These are phyloP conservation scores for Malacosoma neustria DNA, from an alignment of 2,888 invertebrate species.

Conservation along the genomic window DNA sequence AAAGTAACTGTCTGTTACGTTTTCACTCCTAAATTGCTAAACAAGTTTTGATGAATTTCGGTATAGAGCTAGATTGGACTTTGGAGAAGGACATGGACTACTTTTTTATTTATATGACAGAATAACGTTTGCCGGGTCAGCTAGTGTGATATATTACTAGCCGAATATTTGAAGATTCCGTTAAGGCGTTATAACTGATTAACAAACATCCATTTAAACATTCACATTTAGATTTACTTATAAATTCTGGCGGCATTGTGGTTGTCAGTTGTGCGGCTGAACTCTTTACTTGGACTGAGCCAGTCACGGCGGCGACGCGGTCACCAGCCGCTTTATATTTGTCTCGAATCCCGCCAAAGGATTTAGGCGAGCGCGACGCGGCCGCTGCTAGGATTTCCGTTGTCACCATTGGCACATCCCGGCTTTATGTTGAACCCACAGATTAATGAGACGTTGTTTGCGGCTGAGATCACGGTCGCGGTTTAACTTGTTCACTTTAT, in stretches of 20 bases:
- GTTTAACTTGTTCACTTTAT: conserved; percentile 25
- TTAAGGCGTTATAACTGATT: no score
- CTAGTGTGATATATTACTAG: no score
- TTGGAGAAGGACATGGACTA: no score
- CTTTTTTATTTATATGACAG: no score
- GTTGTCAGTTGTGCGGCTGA: neutral
- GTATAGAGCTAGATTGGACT: no score
- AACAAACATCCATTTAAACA: no score
- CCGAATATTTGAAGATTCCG: no score
- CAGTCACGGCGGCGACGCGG: conserved; percentile 4
- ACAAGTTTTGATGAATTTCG: no score
- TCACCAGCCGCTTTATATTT: conserved; percentile 41
- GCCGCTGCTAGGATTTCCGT: conserved; percentile 50
- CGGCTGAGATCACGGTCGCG: conserved; percentile 18
- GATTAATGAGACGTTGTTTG: conserved; percentile 60
- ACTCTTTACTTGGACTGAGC: neutral
- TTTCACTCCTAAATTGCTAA: no score
- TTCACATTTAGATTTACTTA: no score
- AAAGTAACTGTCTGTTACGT: no score
- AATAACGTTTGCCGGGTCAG: no score
- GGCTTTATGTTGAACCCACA: conserved; percentile 61
- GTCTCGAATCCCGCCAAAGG: conserved; percentile 54
- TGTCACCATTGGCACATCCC: conserved; percentile 64
- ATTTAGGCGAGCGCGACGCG: conserved; percentile 46
- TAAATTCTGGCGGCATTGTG: neutral